Base-by-base conservation (phyloP, 2,113 vertebrate genomes). In the Electrona antarctica region DNA sequence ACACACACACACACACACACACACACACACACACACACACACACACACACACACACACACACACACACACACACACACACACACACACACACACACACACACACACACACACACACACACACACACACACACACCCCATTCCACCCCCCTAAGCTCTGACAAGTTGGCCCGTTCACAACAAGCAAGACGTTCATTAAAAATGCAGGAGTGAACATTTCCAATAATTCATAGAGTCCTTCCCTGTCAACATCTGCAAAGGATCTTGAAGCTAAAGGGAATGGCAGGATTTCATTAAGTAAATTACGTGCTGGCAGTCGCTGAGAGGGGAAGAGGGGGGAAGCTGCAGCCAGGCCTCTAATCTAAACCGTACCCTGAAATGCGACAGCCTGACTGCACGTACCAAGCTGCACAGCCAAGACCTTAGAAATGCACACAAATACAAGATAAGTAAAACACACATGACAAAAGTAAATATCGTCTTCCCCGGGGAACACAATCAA, bases 241-340 rank as follows among this genome's bases (percentile, higher is more conserved):
- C 93, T 95, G 94, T 95, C 95, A 95, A 95, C 95, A 96, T 95
- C 94, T 95, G 95, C 90, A 94, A 94, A 94, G 94, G 94, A 95
- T 94, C 94, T 94, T 89, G 87, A 94, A 2, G 87, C 94, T 94
- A 94, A 95, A 95, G 88, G 93, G 92, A 95, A 95, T 95, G 93
- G 95, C 95, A 96, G 95, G 95, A 95, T 96, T 96, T 96, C 94
- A 96, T 97, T 96, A 97, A 94, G 93, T 94, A 95, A 97, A 96
- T 96, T 94, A 94, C 94, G 94, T 95, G 94, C 95, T 97, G 95
- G 96, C 95, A 96, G 92, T 94, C 93, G 92, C 91, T 94, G 93
- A 94, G 93, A 94, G 92, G 92, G 93, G 93, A 94, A 93, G 91
- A 85, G 93, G 92, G 92, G 91, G 33, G 94, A 92, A 94, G 94